Percentiles rank a stretch among this genome's conserved stretches.
Evolutionary conservation across 2,888 invertebrate species (phyloP).

Genomic region (Drosophila sordidapex): DNA sequence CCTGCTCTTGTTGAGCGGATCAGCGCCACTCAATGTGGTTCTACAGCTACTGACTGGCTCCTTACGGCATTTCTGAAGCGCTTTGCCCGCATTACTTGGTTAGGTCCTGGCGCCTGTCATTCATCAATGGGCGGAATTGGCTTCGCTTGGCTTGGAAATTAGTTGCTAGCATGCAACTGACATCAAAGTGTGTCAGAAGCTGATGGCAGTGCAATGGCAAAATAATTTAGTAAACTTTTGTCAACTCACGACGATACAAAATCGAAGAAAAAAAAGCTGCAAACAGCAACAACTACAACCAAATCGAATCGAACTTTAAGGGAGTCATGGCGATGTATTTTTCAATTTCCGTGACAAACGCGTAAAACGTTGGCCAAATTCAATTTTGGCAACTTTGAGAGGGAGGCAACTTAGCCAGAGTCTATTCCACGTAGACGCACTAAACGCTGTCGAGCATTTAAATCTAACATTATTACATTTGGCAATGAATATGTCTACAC

Average conservation of each 20-base stretch:
- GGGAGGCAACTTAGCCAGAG: neutral
- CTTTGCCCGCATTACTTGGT: slow-evolving; percentile 59
- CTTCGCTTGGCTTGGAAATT: slow-evolving; percentile 48
- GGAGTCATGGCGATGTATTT: slow-evolving; percentile 46
- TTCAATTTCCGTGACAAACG: slow-evolving; percentile 77
- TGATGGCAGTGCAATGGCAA: slow-evolving; percentile 60
- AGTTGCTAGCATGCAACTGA: slow-evolving; percentile 72
- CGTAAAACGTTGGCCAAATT: slow-evolving; percentile 63
- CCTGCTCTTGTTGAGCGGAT: slow-evolving; percentile 27
- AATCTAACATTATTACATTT: slow-evolving; percentile 77
- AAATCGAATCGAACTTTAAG: slow-evolving; percentile 26
- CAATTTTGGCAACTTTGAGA: slow-evolving; percentile 50
- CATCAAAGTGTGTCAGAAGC: slow-evolving; percentile 74
- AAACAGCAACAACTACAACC: neutral
- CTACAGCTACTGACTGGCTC: slow-evolving; percentile 16
- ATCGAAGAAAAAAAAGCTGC: slow-evolving; percentile 25
- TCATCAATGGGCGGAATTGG: slow-evolving; percentile 56
- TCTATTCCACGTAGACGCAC: slow-evolving; percentile 46
- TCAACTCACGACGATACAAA: slow-evolving; percentile 56
- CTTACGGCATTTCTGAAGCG: slow-evolving; percentile 56
- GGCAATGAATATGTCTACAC: slow-evolving; percentile 77
- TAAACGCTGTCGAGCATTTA: slow-evolving; percentile 70
- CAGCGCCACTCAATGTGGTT: slow-evolving; percentile 40
- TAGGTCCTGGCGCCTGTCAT: slow-evolving; percentile 55
- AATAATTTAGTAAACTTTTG: slow-evolving; percentile 77